These are phyloP conservation scores for Phylloscopus collybita DNA, from an alignment of 2,797 vertebrate genomes.

Conservation along the genomic window DNA sequence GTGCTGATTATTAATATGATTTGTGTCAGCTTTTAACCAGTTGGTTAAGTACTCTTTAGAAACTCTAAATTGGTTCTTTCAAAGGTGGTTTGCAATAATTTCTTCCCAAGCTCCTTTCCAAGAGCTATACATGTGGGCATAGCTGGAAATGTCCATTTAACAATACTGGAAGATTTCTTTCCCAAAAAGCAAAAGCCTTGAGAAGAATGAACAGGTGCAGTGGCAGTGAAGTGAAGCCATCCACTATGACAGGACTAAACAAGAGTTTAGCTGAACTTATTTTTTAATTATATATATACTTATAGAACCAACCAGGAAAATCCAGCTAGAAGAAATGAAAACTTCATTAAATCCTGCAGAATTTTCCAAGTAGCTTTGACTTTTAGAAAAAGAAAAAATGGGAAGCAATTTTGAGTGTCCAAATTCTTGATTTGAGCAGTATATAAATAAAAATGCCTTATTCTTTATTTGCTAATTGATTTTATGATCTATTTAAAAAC, in stretches of 20 bases:
- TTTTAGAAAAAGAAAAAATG: neutral
- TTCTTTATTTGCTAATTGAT: neutral
- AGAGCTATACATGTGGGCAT: neutral
- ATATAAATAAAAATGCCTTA: neutral
- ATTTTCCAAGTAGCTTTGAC: neutral
- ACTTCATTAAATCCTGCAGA: neutral
- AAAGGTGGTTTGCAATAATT: neutral
- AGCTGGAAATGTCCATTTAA: neutral
- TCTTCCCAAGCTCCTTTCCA: neutral
- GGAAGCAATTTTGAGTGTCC: neutral
- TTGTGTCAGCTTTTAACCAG: conserved; percentile 1
- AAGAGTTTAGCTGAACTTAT: neutral
- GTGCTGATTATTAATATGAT: conserved; percentile 4
- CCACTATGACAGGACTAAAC: neutral
- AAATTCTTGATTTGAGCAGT: neutral
- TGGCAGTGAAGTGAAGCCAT: neutral
- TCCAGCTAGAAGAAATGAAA: neutral
- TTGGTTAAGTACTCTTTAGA: neutral
- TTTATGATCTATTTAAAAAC: neutral
- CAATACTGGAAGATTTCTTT: neutral
- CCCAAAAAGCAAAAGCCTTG: neutral
- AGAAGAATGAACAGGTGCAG: neutral
- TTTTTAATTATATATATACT: no score
- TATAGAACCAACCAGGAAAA: neutral
- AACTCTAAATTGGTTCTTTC: neutral